Base-by-base conservation (phyloP, 2,797 vertebrate genomes). In the Rhyacichthys aspro region DNA sequence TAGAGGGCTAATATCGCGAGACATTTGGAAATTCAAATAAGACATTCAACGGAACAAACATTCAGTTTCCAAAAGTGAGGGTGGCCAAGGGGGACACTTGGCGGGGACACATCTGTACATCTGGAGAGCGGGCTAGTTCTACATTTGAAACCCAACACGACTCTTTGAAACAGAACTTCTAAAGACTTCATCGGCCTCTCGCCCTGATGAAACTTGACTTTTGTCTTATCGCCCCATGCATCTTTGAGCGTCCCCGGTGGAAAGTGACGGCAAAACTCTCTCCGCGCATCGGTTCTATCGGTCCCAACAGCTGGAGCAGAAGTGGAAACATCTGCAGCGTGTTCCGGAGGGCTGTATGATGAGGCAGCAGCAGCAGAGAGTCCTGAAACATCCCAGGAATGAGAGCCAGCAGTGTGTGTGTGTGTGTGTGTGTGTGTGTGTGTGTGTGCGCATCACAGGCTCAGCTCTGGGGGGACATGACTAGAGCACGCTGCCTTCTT, bases 251-350 rank as follows among this genome's bases (percentile, higher is more conserved):
- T n/a, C n/a, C n/a, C 28, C 45, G 16, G 32, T 9, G 44, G 14
- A 43, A 37, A 45, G 42, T 53, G 16, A 49, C 39, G 43, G 28
- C 43, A 48, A 43, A 42, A 59, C 53, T 23, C 43, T 60, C 41
- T 14, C 1, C 18, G 43, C 19, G 1, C 79, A 41, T 36, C 59
- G 12, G 43, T 14, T 41, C 19, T 56, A 72, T 33, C 56, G 9
- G 36, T 18, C 37, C 33, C 61, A 77, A 58, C 75, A 82, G 69
- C 75, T 88, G 86, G 76, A 72, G 43, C 69, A 42, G 55, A 43
- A 61, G 49, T 62, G 79, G 70, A 77, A 80, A 89, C 87, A 87
- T 85, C 86, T 83, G 85, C 68, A 62, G 68, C 1, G 53, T 56
- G 78, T 62, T 69, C 63, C 67, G 67, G 55, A 66, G 68, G 57